Base-by-base conservation (phyloP, 1,140 invertebrate genomes). In the Trichonephila inaurata region DNA sequence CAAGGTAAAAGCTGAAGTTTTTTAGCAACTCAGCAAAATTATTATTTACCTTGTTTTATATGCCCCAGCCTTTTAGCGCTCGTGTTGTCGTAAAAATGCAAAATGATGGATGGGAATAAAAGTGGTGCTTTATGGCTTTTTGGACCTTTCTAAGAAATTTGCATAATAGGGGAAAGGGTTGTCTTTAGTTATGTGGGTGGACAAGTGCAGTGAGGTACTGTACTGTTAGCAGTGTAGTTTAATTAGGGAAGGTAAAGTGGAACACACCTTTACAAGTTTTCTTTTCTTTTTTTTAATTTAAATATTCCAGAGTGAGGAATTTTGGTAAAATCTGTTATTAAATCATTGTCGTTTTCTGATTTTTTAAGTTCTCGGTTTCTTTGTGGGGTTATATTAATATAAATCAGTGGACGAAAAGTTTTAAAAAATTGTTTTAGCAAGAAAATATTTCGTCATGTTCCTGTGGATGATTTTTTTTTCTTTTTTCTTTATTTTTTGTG, bases 41-140 rank as follows among this genome's bases (percentile, higher is more conserved):
- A 77, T 85, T 58, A 85, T 85, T 58, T 85, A 85, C 58, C 83
- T 85, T 85, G 82, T 85, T 85, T 83, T 51, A 83, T 83, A 51
- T 83, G 28, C 82, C 19, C 51, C 58, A 21, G 82, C 82, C 28
- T 83, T 60, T 83, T 83, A 58, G 51, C 51, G 82, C 19, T 33
- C 24, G 3, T 51, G 82, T 51, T 83, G 82, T 83, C 82, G 82
- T 83, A 83, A 83, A 83, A 83, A 51, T 83, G 44, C 82, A 83
- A 83, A 83, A 58, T 83, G 82, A 83, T 83, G 44, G 82, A 83
- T 83, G 82, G 51, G 82, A 83, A 58, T 83, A 21, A 19, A 24
- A 83, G 82, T 83, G 82, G 82, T n/a, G 21, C 82, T 83, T 83
- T 83, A 83, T 83, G 82, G 51, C 51, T 51, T 51, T 58, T 58